These are phyloP conservation scores for Alces alces DNA, from an alignment of 2,113 vertebrate genomes.

Conservation along the genomic window DNA sequence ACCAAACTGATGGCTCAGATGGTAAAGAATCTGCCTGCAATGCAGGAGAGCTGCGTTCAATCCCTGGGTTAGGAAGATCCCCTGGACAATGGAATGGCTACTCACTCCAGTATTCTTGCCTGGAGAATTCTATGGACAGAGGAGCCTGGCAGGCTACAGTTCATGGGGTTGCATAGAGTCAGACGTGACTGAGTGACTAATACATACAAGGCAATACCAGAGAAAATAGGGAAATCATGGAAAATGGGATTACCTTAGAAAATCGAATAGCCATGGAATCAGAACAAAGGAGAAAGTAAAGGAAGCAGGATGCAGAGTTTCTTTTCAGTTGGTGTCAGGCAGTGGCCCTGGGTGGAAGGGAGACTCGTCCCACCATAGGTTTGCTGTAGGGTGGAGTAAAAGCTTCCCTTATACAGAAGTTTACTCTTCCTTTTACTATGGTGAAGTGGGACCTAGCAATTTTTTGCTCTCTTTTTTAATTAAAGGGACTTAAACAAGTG, in stretches of 20 bases:
- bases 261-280: background rate
- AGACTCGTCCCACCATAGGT: rapidly evolving
- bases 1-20: background rate
- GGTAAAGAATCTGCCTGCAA: background rate
- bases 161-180: background rate
- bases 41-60: background rate
- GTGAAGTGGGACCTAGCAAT: background rate
- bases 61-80: background rate
- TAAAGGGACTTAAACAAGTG: constrained; percentile 52
- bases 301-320: background rate
- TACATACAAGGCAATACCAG: background rate
- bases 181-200: background rate
- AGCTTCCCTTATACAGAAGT: background rate
- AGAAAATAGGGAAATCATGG: background rate
- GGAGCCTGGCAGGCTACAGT: background rate
- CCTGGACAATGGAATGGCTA: background rate
- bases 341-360: background rate
- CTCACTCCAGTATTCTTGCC: background rate
- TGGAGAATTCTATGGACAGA: background rate
- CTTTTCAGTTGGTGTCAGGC: background rate
- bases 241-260: background rate
- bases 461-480: constrained; percentile 39
- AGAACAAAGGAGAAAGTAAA: background rate
- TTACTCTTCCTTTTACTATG: background rate
- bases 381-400: background rate